phyloP scores from a whole-genome alignment of 2,113 vertebrate species.

The Pantherophis guttatus region DNA sequence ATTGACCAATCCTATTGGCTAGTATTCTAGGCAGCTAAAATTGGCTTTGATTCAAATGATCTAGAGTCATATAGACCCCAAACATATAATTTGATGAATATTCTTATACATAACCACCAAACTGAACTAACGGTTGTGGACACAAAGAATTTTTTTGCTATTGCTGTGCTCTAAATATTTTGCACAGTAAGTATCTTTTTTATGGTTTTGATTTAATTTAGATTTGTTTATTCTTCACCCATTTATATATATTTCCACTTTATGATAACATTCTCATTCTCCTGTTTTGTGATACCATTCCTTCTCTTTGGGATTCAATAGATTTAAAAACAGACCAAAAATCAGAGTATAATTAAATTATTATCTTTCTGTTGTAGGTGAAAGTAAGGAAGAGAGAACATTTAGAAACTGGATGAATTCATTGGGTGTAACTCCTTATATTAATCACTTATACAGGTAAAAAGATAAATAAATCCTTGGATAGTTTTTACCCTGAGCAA shows the following conservation, averaged over 20 bases:
- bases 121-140: neutral
- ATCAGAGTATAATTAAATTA: slow-evolving; percentile 37
- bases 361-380: slow-evolving; percentile 71
- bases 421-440: slow-evolving; percentile 85
- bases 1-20: neutral
- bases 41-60: neutral
- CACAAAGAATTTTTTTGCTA: neutral
- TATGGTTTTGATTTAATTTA: neutral
- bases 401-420: slow-evolving; percentile 99
- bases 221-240: neutral
- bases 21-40: neutral
- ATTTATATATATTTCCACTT: neutral
- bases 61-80: neutral
- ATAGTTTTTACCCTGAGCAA: neutral
- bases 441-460: slow-evolving; percentile 95
- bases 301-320: neutral
- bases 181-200: neutral
- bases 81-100: neutral
- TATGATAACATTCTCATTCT: neutral
- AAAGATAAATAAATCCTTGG: neutral
- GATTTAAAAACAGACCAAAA: neutral
- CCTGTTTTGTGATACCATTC: neutral
- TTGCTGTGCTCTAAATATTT: neutral
- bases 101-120: neutral
- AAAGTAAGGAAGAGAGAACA: slow-evolving; percentile 91